These are phyloP conservation scores for Drosophila parabipectinata DNA, from an alignment of 1,140 invertebrate genomes.

Conservation along the genomic window DNA sequence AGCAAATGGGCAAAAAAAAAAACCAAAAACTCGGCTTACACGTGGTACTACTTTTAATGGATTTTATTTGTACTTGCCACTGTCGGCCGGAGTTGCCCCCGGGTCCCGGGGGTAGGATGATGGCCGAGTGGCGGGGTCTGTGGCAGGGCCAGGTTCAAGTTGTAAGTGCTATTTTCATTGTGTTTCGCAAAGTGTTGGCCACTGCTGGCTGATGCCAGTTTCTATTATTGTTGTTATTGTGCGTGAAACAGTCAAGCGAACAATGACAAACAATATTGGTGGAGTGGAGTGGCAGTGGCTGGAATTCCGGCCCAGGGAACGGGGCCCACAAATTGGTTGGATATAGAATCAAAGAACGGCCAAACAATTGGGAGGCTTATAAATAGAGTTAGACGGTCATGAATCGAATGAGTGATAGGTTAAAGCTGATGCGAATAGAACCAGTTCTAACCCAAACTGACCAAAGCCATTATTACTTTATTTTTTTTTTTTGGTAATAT, in stretches of 20 bases:
- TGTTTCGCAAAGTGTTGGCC: conserved; percentile 45
- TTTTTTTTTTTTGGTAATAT: background rate
- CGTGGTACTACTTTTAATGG: conserved; percentile 76
- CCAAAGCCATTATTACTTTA: no score
- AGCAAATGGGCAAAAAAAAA: conserved; percentile 10
- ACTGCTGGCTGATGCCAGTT: conserved; percentile 8
- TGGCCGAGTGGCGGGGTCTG: background rate
- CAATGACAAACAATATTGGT: conserved; percentile 57
- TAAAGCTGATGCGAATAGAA: background rate
- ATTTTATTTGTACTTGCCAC: conserved; percentile 80
- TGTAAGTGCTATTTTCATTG: conserved; percentile 55
- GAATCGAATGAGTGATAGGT: conserved; percentile 18
- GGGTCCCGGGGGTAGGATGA: no score
- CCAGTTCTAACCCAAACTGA: background rate
- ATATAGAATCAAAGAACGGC: conserved; percentile 27
- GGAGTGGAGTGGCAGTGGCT: no score
- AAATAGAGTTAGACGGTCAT: conserved; percentile 26
- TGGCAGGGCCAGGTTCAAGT: conserved; percentile 45
- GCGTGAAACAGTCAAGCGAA: conserved; percentile 50
- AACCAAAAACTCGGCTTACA: conserved; percentile 58
- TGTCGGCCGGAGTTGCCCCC: conserved; percentile 23
- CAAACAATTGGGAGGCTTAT: conserved; percentile 47
- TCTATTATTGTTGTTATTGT: conserved; percentile 33
- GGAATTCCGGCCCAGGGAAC: conserved; percentile 12
- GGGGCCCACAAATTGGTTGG: conserved; percentile 33